Evolutionary conservation across 30 jellyfish, hydroid and myxozoan species (phyloP), one percentile per base, ranked within the genome.

Genomic region (Sanderia malayensis): DNA sequence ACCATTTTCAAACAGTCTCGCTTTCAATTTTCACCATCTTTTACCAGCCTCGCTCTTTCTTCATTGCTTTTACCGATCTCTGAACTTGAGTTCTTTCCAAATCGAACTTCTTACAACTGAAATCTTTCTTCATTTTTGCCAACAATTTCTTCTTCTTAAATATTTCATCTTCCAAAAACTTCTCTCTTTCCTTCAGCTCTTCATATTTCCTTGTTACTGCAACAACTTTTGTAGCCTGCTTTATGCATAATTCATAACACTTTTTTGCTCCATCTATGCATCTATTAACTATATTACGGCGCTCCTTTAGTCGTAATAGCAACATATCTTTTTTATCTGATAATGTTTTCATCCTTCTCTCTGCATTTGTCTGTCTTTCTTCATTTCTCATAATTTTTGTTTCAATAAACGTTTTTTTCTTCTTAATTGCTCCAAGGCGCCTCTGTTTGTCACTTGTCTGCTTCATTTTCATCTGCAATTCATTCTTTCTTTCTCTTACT

Each of bases 31-130:
- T 3, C 25, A 8, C 66, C 66, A 17, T 53, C 30, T 59, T 34
- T 41, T 53, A 31, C 89, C 89, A 78, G 52, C 80, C 89, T 78
- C 89, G 61, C 47, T 78, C 82, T 29, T 78, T 78, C 29, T 66
- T 65, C 89, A 78, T 78, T 4, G 81, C 74, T 25, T 78, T 78
- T 21, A 78, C 89, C 4, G 89, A 78, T 37, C 31, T 78, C 31
- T 78, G 89, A 27, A 78, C 23, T 1, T 22, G 30, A n/a, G 70
- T 67, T 78, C 89, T 32, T 66, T 78, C 89, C 41, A 78, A 64
- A 11, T 78, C 89, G 27, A 78, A 78, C 70, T 66, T 71, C 37
- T 78, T 78, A 2, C 62, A 72, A 31, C 62, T 78, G 21, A 70
- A 31, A 11, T 13, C 30, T 58, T 65, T 34, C 47, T 30, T 64